Evolutionary conservation across 2,113 vertebrate species (phyloP).

Genomic region (Excalfactoria chinensis): DNA sequence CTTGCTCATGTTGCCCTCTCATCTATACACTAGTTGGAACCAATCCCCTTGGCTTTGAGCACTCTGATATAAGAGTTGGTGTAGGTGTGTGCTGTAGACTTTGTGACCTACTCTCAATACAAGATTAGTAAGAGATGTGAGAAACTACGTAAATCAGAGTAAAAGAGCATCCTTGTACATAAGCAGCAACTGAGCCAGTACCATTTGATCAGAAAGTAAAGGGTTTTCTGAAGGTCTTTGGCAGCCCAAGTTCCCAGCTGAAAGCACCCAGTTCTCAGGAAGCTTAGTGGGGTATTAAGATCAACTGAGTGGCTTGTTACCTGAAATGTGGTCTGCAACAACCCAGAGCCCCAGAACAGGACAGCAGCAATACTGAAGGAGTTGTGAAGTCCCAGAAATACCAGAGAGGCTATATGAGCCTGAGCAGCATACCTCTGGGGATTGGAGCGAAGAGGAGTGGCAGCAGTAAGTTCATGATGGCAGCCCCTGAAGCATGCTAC

Average conservation of each 20-base stretch:
- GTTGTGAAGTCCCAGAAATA: not conserved
- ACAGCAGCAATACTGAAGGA: not conserved
- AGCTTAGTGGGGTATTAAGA: not conserved
- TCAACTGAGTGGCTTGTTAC: not conserved
- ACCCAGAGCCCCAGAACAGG: not conserved
- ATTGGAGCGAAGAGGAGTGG: not conserved
- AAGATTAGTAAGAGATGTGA: not conserved
- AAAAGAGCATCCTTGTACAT: not conserved
- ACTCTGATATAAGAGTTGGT: not conserved
- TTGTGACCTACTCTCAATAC: not conserved
- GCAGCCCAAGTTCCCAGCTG: not conserved
- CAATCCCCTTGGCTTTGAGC: not conserved
- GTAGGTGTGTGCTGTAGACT: not conserved
- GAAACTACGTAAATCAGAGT: not conserved
- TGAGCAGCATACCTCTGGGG: not conserved
- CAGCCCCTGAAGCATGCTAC: not conserved
- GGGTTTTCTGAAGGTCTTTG: not conserved
- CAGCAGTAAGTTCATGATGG: constrained; percentile 16
- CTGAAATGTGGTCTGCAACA: not conserved
- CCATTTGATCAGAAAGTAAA: not conserved
- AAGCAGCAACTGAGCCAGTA: not conserved
- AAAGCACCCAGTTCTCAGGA: not conserved
- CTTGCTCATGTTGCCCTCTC: not conserved
- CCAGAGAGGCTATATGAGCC: not conserved
- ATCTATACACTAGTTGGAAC: not conserved